Base-by-base conservation (phyloP, 2,888 invertebrate species). In the Tipula helvola region DNA sequence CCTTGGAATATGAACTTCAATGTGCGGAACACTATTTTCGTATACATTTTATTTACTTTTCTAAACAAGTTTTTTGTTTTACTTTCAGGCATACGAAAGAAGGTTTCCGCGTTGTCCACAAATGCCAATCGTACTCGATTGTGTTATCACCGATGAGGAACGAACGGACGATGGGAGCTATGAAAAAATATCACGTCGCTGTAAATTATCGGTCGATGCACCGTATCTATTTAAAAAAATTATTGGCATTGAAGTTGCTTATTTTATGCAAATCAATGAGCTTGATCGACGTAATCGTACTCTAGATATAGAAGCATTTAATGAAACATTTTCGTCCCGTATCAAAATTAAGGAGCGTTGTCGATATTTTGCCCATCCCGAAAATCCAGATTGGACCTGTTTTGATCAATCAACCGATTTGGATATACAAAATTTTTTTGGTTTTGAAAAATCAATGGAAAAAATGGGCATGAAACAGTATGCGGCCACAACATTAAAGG, bases 401-500 rank as follows among this genome's bases (percentile, higher is more conserved):
- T 98, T 98, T 92, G 98, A 98, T 91, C 98, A 98, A 92, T 95
- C 94, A 87, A 98, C 98, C 36, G 95, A 95, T 89, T 93, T 98
- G 87, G 98, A 98, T 91, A 97, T 98, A 86, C 97, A 97, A 91
- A 97, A 96, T 89, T 98, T 98, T 92, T 98, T 98, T 92, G 98
- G 98, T 0, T 96, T 98, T 89, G 98, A 98, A 92, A 95, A 94
- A 90, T 96, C 97, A 0, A 97, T 98, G 90, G 98, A 98, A 92
- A 98, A 98, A 91, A 94, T 98, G 89, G 97, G 98, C 86, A 98
- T 98, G 95, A 98, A 98, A 90, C 98, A 98, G 90, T 98, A 98
- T 90, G 96, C 97, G 4, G 91, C 91, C 86, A 91, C 91, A 0
- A 92, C 92, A 10, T 88, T 91, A 10, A 91, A 91, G 87, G 97